A percentile compares a stretch with the other conserved stretches of the same genome.
phyloP scores from a whole-genome alignment of 2,888 invertebrate genomes.

The Clivina fossor region DNA sequence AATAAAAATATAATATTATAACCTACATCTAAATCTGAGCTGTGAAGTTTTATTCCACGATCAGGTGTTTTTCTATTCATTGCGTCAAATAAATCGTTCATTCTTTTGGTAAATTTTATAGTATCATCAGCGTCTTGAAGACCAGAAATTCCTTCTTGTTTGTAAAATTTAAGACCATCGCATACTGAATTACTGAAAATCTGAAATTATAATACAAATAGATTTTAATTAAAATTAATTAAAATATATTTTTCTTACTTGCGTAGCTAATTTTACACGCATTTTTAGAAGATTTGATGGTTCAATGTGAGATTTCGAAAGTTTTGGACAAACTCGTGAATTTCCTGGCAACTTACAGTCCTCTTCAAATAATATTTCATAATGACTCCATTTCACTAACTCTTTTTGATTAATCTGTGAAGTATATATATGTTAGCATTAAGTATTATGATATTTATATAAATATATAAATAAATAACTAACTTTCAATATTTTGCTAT shows the following conservation, averaged over 20 bases:
- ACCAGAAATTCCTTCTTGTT: background rate
- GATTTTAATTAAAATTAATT: background rate
- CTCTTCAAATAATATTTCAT: slow-evolving; percentile 24
- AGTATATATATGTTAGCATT: slow-evolving; percentile 11
- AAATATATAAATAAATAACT: slow-evolving; percentile 32
- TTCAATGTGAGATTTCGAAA: slow-evolving; percentile 27
- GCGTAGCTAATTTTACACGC: slow-evolving; percentile 35
- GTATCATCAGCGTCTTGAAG: slow-evolving; percentile 14
- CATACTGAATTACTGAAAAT: slow-evolving; percentile 30
- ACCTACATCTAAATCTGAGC: no score
- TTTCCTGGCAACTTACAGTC: slow-evolving; percentile 28
- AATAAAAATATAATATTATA: no score
- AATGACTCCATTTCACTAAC: slow-evolving; percentile 30
- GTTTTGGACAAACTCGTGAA: slow-evolving; percentile 31
- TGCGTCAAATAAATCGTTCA: slow-evolving; percentile 20
- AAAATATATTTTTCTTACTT: slow-evolving; percentile 18
- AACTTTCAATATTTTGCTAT: slow-evolving; percentile 10
- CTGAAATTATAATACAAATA: slow-evolving; percentile 18
- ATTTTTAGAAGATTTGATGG: slow-evolving; percentile 33
- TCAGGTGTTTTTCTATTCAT: slow-evolving; percentile 22
- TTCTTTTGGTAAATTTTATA: slow-evolving; percentile 16
- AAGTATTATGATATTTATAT: slow-evolving; percentile 8
- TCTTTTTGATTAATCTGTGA: slow-evolving; percentile 17
- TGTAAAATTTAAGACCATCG: slow-evolving; percentile 20
- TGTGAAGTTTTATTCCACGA: no score